Percentiles rank a stretch among this genome's conserved stretches.
These are phyloP conservation scores for Myiagra hebetior DNA, from an alignment of 2,113 vertebrate species.

Conservation along the genomic window DNA sequence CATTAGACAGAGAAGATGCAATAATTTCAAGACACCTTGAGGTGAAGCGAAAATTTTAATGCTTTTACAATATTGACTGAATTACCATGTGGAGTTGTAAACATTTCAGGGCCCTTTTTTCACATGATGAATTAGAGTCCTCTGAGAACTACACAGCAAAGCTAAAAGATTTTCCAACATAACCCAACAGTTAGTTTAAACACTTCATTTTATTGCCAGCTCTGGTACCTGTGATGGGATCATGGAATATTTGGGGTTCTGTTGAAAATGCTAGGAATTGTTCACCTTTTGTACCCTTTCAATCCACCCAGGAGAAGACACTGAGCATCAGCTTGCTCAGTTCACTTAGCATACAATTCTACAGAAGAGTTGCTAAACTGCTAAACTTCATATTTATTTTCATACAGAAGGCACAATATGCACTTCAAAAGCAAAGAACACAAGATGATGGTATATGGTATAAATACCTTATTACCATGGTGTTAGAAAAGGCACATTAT, in stretches of 20 bases:
- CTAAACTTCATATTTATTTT: neutral
- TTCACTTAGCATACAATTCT: neutral
- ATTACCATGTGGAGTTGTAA: neutral
- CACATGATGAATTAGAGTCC: neutral
- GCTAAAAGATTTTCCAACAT: neutral
- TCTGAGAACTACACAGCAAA: neutral
- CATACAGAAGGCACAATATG: neutral
- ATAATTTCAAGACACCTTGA: neutral
- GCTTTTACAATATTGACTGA: neutral
- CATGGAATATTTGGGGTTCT: neutral
- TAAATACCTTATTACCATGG: neutral
- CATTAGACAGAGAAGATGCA: too few relatives aligned
- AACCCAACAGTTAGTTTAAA: neutral
- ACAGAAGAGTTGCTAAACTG: neutral
- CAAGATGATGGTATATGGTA: neutral
- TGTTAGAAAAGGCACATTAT: neutral
- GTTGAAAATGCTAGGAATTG: neutral
- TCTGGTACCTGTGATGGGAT: rapidly evolving
- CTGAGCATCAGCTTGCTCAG: neutral
- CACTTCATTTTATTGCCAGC: neutral
- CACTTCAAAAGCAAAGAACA: neutral
- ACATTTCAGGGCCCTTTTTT: neutral
- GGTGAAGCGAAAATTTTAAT: rapidly evolving
- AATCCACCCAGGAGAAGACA: neutral
- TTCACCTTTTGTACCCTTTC: neutral